Base-by-base conservation (phyloP, 1,140 invertebrate species). In the Cydia splendana region DNA sequence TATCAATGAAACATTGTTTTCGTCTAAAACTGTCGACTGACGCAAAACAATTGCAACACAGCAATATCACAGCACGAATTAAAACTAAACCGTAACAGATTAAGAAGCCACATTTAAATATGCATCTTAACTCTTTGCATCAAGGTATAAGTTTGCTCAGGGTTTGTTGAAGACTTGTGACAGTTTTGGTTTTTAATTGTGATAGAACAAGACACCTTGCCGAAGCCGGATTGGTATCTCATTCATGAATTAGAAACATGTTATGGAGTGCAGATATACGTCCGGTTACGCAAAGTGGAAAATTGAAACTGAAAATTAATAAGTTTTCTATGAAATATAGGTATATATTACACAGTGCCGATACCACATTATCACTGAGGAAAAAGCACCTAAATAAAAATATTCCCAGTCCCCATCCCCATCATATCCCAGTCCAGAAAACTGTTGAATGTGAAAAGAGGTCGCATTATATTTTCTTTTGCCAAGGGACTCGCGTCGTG, bases 1-100 rank as follows among this genome's bases (percentile, higher is more conserved):
- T 71, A 71, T 71, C 67, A 71, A 71, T 71, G 67, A 38, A 38
- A 62, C 57, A 62, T 38, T 71, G 67, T 71, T 71, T 71, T 71
- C 67, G n/a, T 10, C 67, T 38, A 71, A 71, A 71, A 62, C 30
- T 71, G 67, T 45, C 67, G 67, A 71, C 38, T 38, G 30, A 20
- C 13, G 30, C 30, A 38, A 71, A 71, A 71, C 67, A 71, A 71
- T 71, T 71, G 67, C 67, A 18, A 38, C 67, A 42, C 67, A 15
- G 67, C 67, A 71, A 71, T 38, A 15, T 71, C 67, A 30, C 5
- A n/a, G 15, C 15, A 62, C 57, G 9, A 24, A 4, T 42, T 9
- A 38, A 42, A n/a, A 71, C n/a, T 71, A 20, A 7, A 71, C 30
- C 7, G 30, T 67, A 67, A 67, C 28, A 15, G 0, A 34, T 67